Conservation (phyloP, 2,888 invertebrate species). For the Anoplius nigerrimus region DNA sequence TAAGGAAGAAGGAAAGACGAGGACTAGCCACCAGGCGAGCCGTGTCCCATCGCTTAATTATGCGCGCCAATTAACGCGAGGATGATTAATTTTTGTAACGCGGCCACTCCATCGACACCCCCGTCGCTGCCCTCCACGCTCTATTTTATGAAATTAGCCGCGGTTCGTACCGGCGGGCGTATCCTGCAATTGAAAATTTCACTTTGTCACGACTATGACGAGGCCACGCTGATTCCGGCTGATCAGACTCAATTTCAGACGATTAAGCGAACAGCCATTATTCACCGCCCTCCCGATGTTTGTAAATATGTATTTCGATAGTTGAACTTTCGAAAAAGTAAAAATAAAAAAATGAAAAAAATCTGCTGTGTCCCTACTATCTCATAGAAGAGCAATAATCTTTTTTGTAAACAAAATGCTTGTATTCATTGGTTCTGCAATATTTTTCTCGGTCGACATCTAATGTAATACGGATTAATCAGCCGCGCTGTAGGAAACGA, state of each 20-base stretch:
- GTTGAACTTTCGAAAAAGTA: too few species aligned
- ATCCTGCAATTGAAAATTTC: slow-evolving; percentile 65
- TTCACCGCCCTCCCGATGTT: too few species aligned
- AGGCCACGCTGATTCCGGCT: slow-evolving; percentile 53
- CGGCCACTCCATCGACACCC: slow-evolving; percentile 27
- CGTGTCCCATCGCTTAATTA: slow-evolving; percentile 45
- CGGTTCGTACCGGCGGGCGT: slow-evolving; percentile 60
- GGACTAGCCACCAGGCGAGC: slow-evolving; percentile 23
- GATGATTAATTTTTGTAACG: slow-evolving; percentile 58
- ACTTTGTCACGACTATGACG: slow-evolving; percentile 65
- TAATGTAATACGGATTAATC: too few species aligned
- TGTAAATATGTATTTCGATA: too few species aligned
- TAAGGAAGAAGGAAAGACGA: neutral
- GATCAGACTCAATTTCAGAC: slow-evolving; percentile 54
- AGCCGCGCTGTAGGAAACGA: too few species aligned
- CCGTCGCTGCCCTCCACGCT: slow-evolving; percentile 44
- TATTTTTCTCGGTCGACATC: too few species aligned
- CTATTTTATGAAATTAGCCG: slow-evolving; percentile 60
- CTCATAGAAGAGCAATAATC: too few species aligned
- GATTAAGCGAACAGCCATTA: too few species aligned
- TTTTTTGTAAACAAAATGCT: too few species aligned
- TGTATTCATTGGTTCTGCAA: too few species aligned
- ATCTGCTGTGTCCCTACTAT: too few species aligned
- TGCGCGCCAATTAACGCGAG: slow-evolving; percentile 57
- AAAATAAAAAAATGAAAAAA: too few species aligned